Evolutionary conservation across 2,113 vertebrate species (phyloP).

Genomic region (Willisornis vidua): DNA sequence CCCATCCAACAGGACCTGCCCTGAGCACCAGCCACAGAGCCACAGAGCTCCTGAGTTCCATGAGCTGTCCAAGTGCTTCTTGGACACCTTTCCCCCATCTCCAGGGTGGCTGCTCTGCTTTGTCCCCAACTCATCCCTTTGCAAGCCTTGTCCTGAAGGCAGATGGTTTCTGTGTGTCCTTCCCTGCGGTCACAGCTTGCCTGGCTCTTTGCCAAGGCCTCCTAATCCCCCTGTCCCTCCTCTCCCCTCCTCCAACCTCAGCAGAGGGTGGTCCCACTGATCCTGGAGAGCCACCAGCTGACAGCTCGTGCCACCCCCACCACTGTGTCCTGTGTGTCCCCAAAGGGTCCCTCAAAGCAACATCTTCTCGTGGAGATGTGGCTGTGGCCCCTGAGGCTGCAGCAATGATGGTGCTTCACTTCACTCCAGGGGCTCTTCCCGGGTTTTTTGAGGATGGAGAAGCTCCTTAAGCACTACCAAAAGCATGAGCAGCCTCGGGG

Average conservation of each 20-base stretch:
- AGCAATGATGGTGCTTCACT: neutral
- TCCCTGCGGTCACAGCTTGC: neutral
- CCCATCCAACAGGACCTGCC: neutral
- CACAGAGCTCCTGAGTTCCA: neutral
- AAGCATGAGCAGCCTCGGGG: neutral
- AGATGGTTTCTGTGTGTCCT: neutral
- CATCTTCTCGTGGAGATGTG: neutral
- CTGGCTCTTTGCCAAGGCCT: neutral
- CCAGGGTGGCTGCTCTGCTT: neutral
- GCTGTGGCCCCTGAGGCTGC: neutral
- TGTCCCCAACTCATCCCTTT: neutral
- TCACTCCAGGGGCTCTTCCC: neutral
- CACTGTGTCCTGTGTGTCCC: neutral
- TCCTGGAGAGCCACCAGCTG: neutral
- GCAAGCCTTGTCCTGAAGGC: neutral
- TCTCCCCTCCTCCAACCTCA: rapidly evolving
- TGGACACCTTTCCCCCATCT: neutral
- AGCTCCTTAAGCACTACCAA: neutral
- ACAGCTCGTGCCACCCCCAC: neutral
- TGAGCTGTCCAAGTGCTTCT: neutral
- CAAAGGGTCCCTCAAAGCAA: neutral
- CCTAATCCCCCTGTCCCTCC: neutral
- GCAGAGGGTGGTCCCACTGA: neutral
- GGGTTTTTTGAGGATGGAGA: neutral
- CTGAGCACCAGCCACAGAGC: neutral